These are phyloP conservation scores for Strongylocentrotus purpuratus DNA, from an alignment of 35 echinoderm and acorn worm genomes.

Conservation along the genomic window DNA sequence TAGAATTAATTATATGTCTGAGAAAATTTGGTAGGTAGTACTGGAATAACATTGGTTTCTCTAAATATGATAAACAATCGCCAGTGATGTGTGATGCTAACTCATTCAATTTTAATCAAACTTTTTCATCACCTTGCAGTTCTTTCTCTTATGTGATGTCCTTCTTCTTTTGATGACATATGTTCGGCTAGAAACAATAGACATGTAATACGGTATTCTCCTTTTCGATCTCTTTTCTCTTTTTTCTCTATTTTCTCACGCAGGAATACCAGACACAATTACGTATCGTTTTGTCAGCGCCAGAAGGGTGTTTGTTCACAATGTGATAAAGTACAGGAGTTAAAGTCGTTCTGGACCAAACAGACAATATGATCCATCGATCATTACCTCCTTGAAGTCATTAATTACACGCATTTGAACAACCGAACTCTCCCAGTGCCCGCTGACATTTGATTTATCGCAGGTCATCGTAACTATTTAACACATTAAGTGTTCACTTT, in stretches of 20 bases:
- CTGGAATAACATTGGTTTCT: background rate
- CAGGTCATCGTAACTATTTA: conserved; percentile 3
- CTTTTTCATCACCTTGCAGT: background rate
- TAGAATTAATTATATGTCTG: background rate
- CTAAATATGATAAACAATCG: background rate
- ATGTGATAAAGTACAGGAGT: too few species aligned
- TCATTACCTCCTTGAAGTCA: background rate
- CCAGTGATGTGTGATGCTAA: background rate
- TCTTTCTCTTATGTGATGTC: too few species aligned
- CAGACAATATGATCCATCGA: background rate
- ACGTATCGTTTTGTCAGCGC: too few species aligned
- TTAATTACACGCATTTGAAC: background rate
- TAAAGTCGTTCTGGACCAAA: too few species aligned
- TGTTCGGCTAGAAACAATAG: background rate
- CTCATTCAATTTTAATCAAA: background rate
- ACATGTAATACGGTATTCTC: background rate
- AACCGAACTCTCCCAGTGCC: background rate
- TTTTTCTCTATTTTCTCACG: background rate
- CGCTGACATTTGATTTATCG: background rate
- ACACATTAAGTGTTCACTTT: conserved; percentile 19
- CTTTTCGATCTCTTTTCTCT: background rate
- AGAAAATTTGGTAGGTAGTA: background rate
- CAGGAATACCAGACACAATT: too few species aligned
- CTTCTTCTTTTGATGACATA: background rate
- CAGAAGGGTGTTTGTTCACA: too few species aligned